Base-by-base conservation (phyloP, 1,140 invertebrate genomes). In the Luehdorfia chinensis region DNA sequence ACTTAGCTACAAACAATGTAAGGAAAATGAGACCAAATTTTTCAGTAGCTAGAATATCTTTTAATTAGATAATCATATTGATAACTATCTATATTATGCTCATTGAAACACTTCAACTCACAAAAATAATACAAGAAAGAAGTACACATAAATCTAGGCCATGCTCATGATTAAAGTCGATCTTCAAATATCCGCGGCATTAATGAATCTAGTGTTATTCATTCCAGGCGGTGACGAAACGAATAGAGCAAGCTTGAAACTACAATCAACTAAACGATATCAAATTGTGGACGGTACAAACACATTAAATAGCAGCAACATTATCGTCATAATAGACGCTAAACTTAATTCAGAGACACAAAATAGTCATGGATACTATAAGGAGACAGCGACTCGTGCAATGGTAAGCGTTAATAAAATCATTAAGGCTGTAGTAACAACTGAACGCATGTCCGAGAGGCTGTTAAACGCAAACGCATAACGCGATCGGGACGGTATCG, bases 161-260 rank as follows among this genome's bases (percentile, higher is more conserved):
- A n/a, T n/a, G n/a, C n/a, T n/a, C n/a, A n/a, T n/a, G n/a, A n/a
- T 63, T 62, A 69, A 63, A 60, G 39, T 45, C 37, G 51, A 48
- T 53, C 45, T 48, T 55, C 52, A 64, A 62, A 64, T 57, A 61
- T 52, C 25, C 49, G 36, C 32, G 53, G 51, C 53, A 51, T 58
- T 70, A 67, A 70, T 64, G 59, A n/a, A n/a, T 63, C 64, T 56
- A 55, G 47, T 48, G 32, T 56, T 69, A 70, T 70, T 67, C 61
- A 66, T 53, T 41, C 33, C 34, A 50, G 27, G 41, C 28, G 34
- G 58, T 68, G 64, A 68, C 59, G 65, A 63, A 66, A 70, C 43
- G 44, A 31, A 65, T 57, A 61, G 65, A 68, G 57, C 55, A 45
- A 55, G 52, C 48, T 50, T 47, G 36, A 53, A 30, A 43, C 18